phyloP scores from a whole-genome alignment of 2,797 vertebrate genomes.

The Phylloscopus collybita region DNA sequence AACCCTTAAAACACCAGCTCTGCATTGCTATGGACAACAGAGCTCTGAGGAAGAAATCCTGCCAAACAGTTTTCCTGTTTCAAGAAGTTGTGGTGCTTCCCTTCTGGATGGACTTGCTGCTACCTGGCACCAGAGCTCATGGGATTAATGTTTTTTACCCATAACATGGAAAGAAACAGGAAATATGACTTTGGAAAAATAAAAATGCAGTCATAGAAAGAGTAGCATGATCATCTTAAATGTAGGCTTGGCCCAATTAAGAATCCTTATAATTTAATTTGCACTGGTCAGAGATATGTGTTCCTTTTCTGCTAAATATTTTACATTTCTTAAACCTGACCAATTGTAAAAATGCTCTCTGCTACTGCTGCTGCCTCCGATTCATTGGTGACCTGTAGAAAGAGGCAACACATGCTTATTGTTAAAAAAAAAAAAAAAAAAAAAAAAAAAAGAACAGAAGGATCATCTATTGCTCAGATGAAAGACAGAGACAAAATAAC shows the following conservation, averaged over 20 bases:
- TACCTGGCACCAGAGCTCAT: not conserved
- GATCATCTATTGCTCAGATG: slow-evolving; percentile 57
- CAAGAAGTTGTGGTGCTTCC: not conserved
- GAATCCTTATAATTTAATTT: not conserved
- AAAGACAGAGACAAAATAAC: slow-evolving; percentile 77
- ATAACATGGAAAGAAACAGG: not conserved
- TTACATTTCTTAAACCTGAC: not conserved
- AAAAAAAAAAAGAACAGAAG: slow-evolving; percentile 3
- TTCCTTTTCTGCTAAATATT: not conserved
- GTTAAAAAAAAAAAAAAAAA: not conserved
- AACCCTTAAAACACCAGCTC: not conserved
- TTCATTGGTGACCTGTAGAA: slow-evolving; percentile 30
- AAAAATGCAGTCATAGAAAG: not conserved
- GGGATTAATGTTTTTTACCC: not conserved
- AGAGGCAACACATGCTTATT: slow-evolving; percentile 49
- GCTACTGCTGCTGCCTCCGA: not conserved
- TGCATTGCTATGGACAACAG: not conserved
- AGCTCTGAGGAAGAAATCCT: not conserved
- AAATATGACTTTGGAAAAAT: not conserved
- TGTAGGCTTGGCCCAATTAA: not conserved
- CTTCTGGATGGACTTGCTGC: not conserved
- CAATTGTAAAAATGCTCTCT: slow-evolving; percentile 26
- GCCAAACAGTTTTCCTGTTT: not conserved
- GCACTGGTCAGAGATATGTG: not conserved
- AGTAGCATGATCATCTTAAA: not conserved